Evolutionary conservation across 2,888 invertebrate genomes (phyloP), one percentile per base, ranked within the genome.

Genomic region (Xestia sexstrigata): DNA sequence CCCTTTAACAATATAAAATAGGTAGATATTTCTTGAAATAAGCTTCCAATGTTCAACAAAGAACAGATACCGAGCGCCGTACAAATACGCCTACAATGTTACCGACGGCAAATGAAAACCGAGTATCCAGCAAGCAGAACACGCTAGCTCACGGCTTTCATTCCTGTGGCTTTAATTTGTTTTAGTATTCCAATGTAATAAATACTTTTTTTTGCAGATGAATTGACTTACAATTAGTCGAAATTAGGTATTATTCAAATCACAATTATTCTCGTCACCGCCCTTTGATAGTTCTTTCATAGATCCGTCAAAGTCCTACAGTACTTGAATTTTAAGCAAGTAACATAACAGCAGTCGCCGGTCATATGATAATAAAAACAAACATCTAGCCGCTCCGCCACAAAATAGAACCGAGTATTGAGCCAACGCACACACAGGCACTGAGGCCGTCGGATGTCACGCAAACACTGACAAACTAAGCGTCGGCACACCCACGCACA

Each of bases 351-450:
- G 89, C 91, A 93, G 92, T 93, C 92, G 91, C 92, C 93, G 93
- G 94, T 95, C 96, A 95, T 95, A 95, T 95, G 96, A 96, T 96
- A 96, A 96, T 96, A 96, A 96, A 96, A 96, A 96, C 96, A 96
- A 96, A 96, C 96, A 96, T 94, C 93, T 94, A 95, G 95, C 92
- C 93, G 93, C 94, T 94, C 92, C 90, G 94, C 92, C 95, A 94
- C 95, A 95, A 96, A 96, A 96, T 96, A 96, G 96, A 96, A 95
- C 93, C 91, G 93, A 96, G 94, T 96, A 96, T 96, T 94, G 96
- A 96, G 96, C 96, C 95, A 96, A 96, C 95, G 94, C 95, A 93
- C 91, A 92, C 93, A 92, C 78, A 87, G 86, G 78, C 84, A 85
- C 79, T 72, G 83, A 92, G 88, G 92, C 94, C 95, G 94, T 95